A percentile compares a stretch with the other conserved stretches of the same genome.
phyloP scores from a whole-genome alignment of 2,888 invertebrate species.

The Drosophila greeni region DNA sequence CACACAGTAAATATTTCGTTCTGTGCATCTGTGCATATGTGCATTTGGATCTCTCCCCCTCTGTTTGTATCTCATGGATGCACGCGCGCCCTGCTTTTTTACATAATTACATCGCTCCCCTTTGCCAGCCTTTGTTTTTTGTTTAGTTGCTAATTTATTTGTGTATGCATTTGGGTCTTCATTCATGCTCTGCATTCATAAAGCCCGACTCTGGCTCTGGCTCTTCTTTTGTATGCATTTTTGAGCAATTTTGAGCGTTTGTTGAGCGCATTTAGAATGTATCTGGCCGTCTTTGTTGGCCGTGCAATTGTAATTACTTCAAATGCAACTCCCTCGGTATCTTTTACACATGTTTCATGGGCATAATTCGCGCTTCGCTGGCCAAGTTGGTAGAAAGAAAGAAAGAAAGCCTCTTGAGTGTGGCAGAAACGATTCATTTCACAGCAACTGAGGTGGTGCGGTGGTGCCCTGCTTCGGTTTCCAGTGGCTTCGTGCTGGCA shows the following conservation, averaged over 20 bases:
- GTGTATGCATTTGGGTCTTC: slow-evolving; percentile 63
- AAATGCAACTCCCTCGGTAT: slow-evolving; percentile 46
- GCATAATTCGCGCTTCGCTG: slow-evolving; percentile 67
- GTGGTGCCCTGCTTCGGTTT: slow-evolving; percentile 30
- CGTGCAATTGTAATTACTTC: slow-evolving; percentile 64
- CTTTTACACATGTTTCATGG: slow-evolving; percentile 50
- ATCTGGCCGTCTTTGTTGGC: slow-evolving; percentile 33
- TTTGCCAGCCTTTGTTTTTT: slow-evolving; percentile 46
- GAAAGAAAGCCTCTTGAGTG: slow-evolving; percentile 38
- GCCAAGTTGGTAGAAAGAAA: slow-evolving; percentile 28
- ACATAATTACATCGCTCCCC: slow-evolving; percentile 60
- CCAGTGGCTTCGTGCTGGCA: slow-evolving; percentile 26
- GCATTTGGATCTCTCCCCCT: slow-evolving; percentile 2
- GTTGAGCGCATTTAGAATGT: slow-evolving; percentile 38
- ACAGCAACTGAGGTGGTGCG: not conserved
- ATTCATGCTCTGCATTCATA: slow-evolving; percentile 43
- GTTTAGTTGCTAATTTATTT: slow-evolving; percentile 72
- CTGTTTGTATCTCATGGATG: slow-evolving; percentile 48
- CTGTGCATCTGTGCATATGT: slow-evolving; percentile 7
- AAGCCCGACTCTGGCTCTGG: slow-evolving; percentile 16
- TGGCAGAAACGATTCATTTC: slow-evolving; percentile 38
- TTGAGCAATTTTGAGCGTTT: slow-evolving; percentile 39
- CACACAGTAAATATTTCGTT: not conserved
- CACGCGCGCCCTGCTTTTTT: slow-evolving; percentile 54
- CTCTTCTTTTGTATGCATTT: slow-evolving; percentile 52